Percentiles rank a stretch among this genome's conserved stretches.
These are phyloP conservation scores for Sebastes cheni DNA, from an alignment of 2,797 vertebrate genomes.

Conservation along the genomic window DNA sequence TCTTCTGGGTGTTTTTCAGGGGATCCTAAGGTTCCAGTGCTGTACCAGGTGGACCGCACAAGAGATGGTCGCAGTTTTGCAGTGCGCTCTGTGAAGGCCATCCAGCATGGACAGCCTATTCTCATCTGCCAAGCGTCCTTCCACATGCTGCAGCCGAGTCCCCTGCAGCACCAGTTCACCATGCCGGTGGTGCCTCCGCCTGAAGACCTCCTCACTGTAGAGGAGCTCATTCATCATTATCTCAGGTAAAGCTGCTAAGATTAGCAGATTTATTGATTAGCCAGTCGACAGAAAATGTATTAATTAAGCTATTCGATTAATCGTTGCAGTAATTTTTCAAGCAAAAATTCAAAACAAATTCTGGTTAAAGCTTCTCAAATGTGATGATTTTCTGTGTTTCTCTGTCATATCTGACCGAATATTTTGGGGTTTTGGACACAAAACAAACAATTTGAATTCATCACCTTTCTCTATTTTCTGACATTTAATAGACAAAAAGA, in stretches of 20 bases:
- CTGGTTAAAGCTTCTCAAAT: background rate
- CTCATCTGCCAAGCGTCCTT: conserved; percentile 94
- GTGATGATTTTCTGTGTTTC: background rate
- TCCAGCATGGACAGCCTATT: conserved; percentile 91
- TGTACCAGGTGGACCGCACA: conserved; percentile 93
- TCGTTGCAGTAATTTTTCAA: no score
- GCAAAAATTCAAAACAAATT: background rate
- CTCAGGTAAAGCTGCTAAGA: conserved; percentile 65
- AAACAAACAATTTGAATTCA: no score
- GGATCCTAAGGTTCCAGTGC: conserved; percentile 90
- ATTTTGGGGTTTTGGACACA: no score
- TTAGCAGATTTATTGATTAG: background rate
- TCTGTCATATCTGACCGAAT: background rate
- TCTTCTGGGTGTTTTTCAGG: conserved; percentile 74
- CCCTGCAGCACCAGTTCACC: conserved; percentile 89
- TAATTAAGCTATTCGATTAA: background rate
- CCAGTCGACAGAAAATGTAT: background rate
- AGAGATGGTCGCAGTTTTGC: conserved; percentile 92
- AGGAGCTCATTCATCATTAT: conserved; percentile 86
- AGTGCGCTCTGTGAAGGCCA: conserved; percentile 90
- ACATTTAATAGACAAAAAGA: no score
- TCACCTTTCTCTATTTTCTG: no score
- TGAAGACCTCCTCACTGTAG: conserved; percentile 85
- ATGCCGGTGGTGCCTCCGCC: conserved; percentile 90
- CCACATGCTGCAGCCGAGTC: conserved; percentile 88